Conservation (phyloP, 2,888 invertebrate genomes). For the Nasonovia ribisnigri region DNA sequence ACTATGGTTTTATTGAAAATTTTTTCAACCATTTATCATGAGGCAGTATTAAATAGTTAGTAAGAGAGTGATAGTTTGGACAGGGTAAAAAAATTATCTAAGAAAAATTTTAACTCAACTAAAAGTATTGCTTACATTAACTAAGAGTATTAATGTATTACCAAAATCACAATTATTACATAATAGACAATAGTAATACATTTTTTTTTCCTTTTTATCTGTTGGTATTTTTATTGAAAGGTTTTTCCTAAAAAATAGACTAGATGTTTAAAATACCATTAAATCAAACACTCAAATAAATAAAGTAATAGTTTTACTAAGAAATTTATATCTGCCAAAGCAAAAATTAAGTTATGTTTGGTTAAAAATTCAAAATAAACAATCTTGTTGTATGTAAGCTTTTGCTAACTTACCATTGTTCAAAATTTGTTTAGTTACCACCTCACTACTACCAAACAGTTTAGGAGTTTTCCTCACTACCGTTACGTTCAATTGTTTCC, state of each 20-base stretch:
- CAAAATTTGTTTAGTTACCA: slow-evolving; percentile 29
- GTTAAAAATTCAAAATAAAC: neutral
- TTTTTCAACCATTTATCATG: neutral
- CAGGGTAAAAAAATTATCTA: neutral
- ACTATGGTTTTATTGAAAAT: neutral
- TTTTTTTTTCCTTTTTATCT: neutral
- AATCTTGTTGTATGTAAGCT: neutral
- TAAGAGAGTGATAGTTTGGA: neutral
- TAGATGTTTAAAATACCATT: neutral
- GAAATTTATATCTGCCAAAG: neutral
- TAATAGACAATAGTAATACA: neutral
- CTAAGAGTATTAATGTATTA: neutral
- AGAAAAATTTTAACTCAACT: neutral
- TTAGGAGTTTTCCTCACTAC: slow-evolving; percentile 31
- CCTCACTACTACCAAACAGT: slow-evolving; percentile 20
- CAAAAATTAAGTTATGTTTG: neutral
- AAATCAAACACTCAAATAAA: neutral
- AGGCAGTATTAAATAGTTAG: neutral
- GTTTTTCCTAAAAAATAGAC: neutral
- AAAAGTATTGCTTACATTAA: neutral
- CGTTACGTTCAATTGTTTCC: slow-evolving; percentile 55
- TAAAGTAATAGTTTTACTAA: neutral
- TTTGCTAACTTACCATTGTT: slow-evolving; percentile 36
- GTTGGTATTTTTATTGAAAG: neutral
- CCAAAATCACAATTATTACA: neutral